Evolutionary conservation across 2,888 invertebrate species (phyloP).

Genomic region (Horisme vitalbata): DNA sequence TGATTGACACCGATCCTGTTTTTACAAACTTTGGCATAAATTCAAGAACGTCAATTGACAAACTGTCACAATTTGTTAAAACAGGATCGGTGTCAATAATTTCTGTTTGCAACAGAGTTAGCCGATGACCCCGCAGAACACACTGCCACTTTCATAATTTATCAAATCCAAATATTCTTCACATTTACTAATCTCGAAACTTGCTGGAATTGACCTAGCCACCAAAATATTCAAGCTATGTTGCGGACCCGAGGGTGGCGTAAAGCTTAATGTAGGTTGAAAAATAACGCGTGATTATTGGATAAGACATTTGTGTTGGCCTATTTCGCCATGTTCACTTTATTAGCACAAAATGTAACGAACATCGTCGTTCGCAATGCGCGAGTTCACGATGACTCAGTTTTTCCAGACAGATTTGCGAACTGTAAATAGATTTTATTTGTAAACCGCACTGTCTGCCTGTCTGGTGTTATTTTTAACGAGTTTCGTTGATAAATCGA

Average conservation of each 20-base stretch:
- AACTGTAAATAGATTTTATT: slow-evolving; percentile 35
- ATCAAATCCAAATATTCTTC: too few relatives aligned
- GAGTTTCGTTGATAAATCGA: slow-evolving; percentile 19
- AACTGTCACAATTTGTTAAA: too few relatives aligned
- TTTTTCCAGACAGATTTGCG: slow-evolving; percentile 22
- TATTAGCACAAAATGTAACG: slow-evolving; percentile 31
- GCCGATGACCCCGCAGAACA: too few relatives aligned
- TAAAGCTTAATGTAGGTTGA: slow-evolving; percentile 33
- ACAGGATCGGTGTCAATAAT: too few relatives aligned
- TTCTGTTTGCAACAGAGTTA: too few relatives aligned
- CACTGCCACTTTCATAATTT: too few relatives aligned
- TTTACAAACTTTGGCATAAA: too few relatives aligned
- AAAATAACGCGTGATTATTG: slow-evolving; percentile 37
- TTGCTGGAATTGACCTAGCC: slow-evolving; percentile 18
- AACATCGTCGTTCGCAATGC: slow-evolving; percentile 10
- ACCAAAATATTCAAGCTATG: slow-evolving; percentile 7
- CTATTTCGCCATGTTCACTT: slow-evolving; percentile 32
- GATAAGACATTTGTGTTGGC: slow-evolving; percentile 35
- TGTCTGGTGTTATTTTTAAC: slow-evolving; percentile 24
- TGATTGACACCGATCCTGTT: too few relatives aligned
- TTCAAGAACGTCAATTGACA: too few relatives aligned
- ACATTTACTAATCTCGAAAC: not conserved
- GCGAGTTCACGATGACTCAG: slow-evolving; percentile 33
- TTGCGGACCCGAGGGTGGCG: slow-evolving; percentile 26
- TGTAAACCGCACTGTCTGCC: slow-evolving; percentile 20